These are phyloP conservation scores for Montipora capricornis DNA, from an alignment of 64 coral and sea anemone species.

Conservation along the genomic window DNA sequence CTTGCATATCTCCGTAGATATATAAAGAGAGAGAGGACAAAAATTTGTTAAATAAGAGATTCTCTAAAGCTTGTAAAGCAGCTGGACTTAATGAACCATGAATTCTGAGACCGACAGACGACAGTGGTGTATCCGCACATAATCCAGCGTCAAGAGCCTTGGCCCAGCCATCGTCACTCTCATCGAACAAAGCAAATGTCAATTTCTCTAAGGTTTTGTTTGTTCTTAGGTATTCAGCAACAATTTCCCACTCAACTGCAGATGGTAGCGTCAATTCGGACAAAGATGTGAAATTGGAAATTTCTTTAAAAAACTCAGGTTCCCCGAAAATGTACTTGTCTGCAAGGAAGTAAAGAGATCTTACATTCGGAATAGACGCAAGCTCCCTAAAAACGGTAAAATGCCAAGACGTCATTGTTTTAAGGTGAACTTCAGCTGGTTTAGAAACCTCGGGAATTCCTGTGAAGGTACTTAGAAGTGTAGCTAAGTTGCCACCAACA, in stretches of 20 bases:
- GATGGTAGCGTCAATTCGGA: not conserved
- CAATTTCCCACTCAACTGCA: too few species aligned
- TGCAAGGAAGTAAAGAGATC: not conserved
- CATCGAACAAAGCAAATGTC: not conserved
- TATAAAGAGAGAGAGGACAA: not conserved
- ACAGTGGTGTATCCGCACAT: not conserved
- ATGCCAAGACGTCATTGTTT: too few species aligned
- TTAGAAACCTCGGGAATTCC: not conserved
- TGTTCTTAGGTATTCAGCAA: too few species aligned
- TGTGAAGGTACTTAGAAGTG: too few species aligned
- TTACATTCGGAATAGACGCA: too few species aligned
- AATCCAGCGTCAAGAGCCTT: not conserved
- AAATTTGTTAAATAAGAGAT: not conserved
- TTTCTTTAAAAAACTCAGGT: too few species aligned
- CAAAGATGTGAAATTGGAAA: too few species aligned
- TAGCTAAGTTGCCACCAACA: not conserved
- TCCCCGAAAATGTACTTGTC: too few species aligned
- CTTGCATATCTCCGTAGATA: conserved; percentile 4
- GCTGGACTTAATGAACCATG: not conserved
- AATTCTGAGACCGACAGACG: not conserved
- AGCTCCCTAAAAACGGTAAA: too few species aligned
- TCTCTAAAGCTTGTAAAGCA: not conserved
- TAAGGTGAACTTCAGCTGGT: not conserved
- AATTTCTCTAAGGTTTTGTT: not conserved
- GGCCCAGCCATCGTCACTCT: not conserved